Percentiles rank a stretch among this genome's conserved stretches.
phyloP scores from a whole-genome alignment of 2,888 invertebrate genomes.

The Tetheella fluctuosa region DNA sequence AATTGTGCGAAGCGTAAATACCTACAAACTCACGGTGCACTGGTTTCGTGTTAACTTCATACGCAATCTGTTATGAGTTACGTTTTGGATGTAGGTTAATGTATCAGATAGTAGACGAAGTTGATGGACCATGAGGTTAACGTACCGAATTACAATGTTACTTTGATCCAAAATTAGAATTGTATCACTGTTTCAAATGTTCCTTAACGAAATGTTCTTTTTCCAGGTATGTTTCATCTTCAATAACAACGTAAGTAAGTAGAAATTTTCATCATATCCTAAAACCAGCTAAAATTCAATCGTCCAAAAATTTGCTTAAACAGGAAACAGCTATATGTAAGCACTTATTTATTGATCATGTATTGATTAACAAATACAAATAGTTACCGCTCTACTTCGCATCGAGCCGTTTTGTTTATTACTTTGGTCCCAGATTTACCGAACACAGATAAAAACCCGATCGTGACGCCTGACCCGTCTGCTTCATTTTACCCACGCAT shows the following conservation, averaged over 20 bases:
- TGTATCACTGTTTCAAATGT: conserved; percentile 29
- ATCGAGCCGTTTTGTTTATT: conserved; percentile 20
- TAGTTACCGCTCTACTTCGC: not conserved
- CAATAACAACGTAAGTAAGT: conserved; percentile 13
- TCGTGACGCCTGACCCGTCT: conserved; percentile 55
- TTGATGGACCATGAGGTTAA: conserved; percentile 37
- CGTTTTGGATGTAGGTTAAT: conserved; percentile 76
- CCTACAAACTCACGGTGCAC: conserved; percentile 59
- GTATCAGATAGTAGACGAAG: conserved; percentile 55
- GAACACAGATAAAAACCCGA: conserved; percentile 60
- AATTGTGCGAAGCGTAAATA: conserved; percentile 63
- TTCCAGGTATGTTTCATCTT: conserved; percentile 55
- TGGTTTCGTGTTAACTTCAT: conserved; percentile 64
- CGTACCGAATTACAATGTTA: conserved; percentile 17
- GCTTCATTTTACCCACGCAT: conserved; percentile 46
- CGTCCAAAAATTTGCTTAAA: not conserved
- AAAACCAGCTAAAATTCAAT: not conserved
- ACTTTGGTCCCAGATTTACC: conserved; percentile 43
- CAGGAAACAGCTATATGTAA: not conserved
- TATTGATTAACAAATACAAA: not conserved
- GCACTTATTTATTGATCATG: not conserved
- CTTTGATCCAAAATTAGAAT: conserved; percentile 30
- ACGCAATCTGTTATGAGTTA: conserved; percentile 70
- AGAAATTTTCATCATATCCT: not conserved
- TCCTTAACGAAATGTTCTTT: conserved; percentile 45